These are phyloP conservation scores for Lepidocolaptes lacrymiger DNA, from an alignment of 2,797 vertebrate genomes.

Conservation along the genomic window DNA sequence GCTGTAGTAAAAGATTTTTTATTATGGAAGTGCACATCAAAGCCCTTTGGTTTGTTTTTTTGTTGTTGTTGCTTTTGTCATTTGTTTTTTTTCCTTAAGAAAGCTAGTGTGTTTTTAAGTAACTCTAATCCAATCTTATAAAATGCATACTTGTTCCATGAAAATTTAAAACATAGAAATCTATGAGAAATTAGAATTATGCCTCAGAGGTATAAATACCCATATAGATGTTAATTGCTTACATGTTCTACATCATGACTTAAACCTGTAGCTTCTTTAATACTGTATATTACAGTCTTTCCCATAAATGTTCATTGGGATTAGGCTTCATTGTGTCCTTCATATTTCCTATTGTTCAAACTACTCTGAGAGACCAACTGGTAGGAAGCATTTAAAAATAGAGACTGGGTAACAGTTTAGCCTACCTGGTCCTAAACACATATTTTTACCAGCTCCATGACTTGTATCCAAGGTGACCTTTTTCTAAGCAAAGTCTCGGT, in stretches of 20 bases:
- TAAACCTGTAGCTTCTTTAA: not conserved
- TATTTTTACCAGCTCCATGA: not conserved
- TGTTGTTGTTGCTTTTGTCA: not conserved
- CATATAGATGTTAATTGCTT: not conserved
- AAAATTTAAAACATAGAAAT: not conserved
- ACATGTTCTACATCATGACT: not conserved
- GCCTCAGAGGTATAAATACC: not conserved
- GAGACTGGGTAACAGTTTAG: not conserved
- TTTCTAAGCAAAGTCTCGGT: not conserved
- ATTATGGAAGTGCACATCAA: not conserved
- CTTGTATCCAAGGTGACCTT: not conserved
- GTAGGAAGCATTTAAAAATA: not conserved
- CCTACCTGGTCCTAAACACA: not conserved
- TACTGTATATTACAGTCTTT: not conserved
- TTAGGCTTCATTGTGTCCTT: not conserved
- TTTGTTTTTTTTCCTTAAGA: not conserved
- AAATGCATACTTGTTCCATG: not conserved
- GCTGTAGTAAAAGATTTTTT: not conserved
- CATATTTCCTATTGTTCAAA: not conserved
- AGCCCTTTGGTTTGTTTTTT: not conserved
- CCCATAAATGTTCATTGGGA: not conserved
- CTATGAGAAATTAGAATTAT: not conserved
- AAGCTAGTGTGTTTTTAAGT: not conserved
- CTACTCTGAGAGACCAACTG: not conserved
- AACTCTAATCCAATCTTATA: not conserved